Evolutionary conservation across 2,113 vertebrate species (phyloP), one percentile per base, ranked within the genome.

Genomic region (Sinocyclocheilus maitianheensis): DNA sequence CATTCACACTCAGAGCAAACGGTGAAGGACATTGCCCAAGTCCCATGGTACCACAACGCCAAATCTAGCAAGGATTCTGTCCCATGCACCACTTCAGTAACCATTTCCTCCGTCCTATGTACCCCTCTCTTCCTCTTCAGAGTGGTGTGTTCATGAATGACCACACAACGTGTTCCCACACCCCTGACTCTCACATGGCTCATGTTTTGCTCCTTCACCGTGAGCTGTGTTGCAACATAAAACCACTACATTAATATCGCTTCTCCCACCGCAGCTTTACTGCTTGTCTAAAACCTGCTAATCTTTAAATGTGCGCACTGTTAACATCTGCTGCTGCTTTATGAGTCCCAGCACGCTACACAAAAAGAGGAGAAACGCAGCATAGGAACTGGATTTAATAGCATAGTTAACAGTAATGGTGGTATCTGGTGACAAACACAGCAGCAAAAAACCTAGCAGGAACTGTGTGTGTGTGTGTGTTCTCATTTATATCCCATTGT

Each of bases 291-390:
- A 95, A 97, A 95, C 94, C 94, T 95, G 92, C 96, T 95, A 96
- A 97, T 98, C 96, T 97, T 97, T 97, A 97, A 97, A 97, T 95
- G 92, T 96, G 96, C 95, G 95, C 96, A 96, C 96, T 97, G 97
- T 96, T 97, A 97, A 97, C 97, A 98, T 97, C 97, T 98, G 97
- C 95, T 97, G 95, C 93, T 95, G 95, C 96, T 94, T 99, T 97
- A 99, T 96, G 95, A 96, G 96, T 97, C 97, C 97, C 97, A 92
- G 92, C 94, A 96, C 94, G 92, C 94, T 65, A 85, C 26, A 48
- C 58, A 46, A 75, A 85, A 75, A 74, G 43, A 43, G 74, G 60
- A 71, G 88, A 86, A 86, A 80, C 51, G n/a, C 76, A 93, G 95
- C 94, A 95, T 94, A 92, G 94, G 96, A 96, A 95, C 95, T 93